Evolutionary conservation across 2,113 vertebrate species (phyloP).

Genomic region (Triplophysa tibetana): DNA sequence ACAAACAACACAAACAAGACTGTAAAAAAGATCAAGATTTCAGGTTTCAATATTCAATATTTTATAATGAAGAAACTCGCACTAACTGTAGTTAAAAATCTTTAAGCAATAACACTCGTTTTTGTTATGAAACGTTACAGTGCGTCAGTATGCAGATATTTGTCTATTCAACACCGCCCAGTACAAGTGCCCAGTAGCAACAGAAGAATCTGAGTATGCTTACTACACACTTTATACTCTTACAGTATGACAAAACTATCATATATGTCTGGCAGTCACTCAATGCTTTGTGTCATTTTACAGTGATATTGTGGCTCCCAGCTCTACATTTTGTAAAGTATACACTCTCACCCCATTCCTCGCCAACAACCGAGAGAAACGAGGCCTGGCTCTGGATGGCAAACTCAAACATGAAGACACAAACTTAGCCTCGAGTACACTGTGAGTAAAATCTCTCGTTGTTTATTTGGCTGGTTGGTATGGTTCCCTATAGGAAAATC

Average conservation of each 20-base stretch:
- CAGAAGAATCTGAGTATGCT: constrained; percentile 92
- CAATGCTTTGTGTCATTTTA: constrained; percentile 18
- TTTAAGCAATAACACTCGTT: neutral
- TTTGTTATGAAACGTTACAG: constrained; percentile 64
- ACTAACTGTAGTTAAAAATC: constrained; percentile 2
- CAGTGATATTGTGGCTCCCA: constrained; percentile 90
- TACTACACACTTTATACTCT: neutral
- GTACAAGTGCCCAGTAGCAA: constrained; percentile 95
- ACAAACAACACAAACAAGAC: constrained; percentile 99
- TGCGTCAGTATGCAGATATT: constrained; percentile 95
- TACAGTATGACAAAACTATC: neutral
- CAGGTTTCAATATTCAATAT: constrained; percentile 71
- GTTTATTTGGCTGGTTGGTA: neutral
- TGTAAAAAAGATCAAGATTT: constrained; percentile 96
- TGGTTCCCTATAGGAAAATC: too few relatives aligned
- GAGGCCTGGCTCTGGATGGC: constrained; percentile 90
- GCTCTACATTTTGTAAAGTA: constrained; percentile 93
- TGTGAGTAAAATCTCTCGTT: constrained; percentile 75
- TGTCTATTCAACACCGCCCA: constrained; percentile 98
- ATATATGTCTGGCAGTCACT: neutral
- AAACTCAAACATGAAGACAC: constrained; percentile 97
- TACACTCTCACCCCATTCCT: constrained; percentile 94
- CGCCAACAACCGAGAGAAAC: constrained; percentile 92
- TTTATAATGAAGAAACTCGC: neutral
- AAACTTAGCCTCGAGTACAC: constrained; percentile 93